These are phyloP conservation scores for Rhineura floridana DNA, from an alignment of 2,113 vertebrate genomes.

Conservation along the genomic window DNA sequence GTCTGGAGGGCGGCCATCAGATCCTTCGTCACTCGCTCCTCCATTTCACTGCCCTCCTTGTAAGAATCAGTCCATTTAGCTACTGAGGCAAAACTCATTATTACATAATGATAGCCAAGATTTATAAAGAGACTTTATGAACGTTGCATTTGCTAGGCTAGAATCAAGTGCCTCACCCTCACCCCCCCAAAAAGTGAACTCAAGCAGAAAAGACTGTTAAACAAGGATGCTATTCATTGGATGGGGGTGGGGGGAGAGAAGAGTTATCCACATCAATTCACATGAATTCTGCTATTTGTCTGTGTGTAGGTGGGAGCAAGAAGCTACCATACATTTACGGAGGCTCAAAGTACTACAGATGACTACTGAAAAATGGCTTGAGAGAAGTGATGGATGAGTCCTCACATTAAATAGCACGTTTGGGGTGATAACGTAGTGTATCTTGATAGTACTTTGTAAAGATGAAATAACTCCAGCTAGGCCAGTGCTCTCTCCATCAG, in stretches of 20 bases:
- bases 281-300: constrained; percentile 38
- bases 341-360: not conserved
- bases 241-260: not conserved
- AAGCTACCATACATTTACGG: constrained; percentile 23
- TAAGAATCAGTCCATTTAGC: constrained; percentile 41
- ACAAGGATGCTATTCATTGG: constrained; percentile 37
- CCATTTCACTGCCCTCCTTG: constrained; percentile 50
- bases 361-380: not conserved
- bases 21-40: constrained; percentile 37
- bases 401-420: not conserved
- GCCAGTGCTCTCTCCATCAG: not conserved
- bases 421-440: not conserved
- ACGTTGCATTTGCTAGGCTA: constrained; percentile 45
- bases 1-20: constrained; percentile 54
- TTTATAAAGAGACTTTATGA: constrained; percentile 50
- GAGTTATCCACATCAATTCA: constrained; percentile 25
- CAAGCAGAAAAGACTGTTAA: constrained; percentile 49
- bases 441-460: not conserved
- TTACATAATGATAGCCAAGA: constrained; percentile 58
- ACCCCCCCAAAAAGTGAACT: constrained; percentile 36
- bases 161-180: constrained; percentile 29
- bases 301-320: not conserved
- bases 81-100: constrained; percentile 39
- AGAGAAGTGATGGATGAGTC: not conserved
- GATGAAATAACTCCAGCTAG: not conserved